These are phyloP conservation scores for Exaiptasia diaphana DNA, from an alignment of 64 coral and sea anemone species.

Conservation along the genomic window DNA sequence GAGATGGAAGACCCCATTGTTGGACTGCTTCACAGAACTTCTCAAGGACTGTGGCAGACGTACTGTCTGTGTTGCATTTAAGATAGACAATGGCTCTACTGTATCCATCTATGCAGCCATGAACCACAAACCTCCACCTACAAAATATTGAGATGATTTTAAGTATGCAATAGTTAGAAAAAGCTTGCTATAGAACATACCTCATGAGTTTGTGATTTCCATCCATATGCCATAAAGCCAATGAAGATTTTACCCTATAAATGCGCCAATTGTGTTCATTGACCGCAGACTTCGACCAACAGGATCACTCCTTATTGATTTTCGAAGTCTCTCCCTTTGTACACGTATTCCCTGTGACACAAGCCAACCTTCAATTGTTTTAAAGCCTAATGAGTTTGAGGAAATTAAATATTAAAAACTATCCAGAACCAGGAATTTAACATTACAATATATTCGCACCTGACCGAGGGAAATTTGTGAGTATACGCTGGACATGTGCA, in stretches of 20 bases:
- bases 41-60: conserved; percentile 45
- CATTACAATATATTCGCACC: too few species aligned
- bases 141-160: background rate
- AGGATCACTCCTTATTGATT: conserved; percentile 39
- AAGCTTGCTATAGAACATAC: background rate
- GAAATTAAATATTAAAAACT: too few species aligned
- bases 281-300: conserved; percentile 19
- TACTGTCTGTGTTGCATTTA: conserved; percentile 6
- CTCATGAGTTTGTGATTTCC: conserved; percentile 65
- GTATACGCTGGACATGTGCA: background rate
- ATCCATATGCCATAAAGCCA: conserved; percentile 67
- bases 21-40: background rate
- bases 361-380: conserved; percentile 47
- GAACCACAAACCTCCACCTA: conserved; percentile 40
- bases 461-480: too few species aligned
- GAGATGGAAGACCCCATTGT: conserved; percentile 17
- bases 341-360: conserved; percentile 34
- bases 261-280: conserved; percentile 41
- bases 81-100: conserved; percentile 28
- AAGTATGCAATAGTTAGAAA: background rate
- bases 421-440: conserved; percentile 33
- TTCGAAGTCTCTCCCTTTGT: conserved; percentile 22
- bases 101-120: conserved; percentile 27
- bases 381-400: too few species aligned
- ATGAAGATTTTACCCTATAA: conserved; percentile 42